Conservation (phyloP, 2,888 invertebrate genomes). For the Aphodius sticticus region DNA sequence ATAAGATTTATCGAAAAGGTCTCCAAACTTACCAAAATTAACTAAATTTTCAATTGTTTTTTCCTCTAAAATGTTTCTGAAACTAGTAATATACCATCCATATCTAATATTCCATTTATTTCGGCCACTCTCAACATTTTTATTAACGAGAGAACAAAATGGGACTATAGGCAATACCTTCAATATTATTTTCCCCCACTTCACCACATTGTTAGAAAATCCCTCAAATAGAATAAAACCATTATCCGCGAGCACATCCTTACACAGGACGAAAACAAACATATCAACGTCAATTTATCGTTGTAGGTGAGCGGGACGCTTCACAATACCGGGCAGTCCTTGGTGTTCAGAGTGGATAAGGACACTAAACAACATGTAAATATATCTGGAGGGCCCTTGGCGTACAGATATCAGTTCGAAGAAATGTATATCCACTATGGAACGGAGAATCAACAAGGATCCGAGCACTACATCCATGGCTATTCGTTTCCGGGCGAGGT, state of each 20-base stretch:
- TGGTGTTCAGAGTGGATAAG: conserved; percentile 90
- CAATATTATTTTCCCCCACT: not conserved
- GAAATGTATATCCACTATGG: conserved; percentile 97
- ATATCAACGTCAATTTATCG: not conserved
- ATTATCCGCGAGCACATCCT: not conserved
- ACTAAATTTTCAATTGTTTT: too few relatives aligned
- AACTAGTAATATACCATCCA: too few relatives aligned
- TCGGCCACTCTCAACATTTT: too few relatives aligned
- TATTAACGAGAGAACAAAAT: too few relatives aligned
- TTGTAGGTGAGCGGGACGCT: conserved; percentile 85
- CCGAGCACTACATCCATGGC: conserved; percentile 95
- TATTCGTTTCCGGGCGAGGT: conserved; percentile 98
- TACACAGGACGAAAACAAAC: not conserved
- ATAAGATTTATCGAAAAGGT: too few relatives aligned
- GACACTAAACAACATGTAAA: conserved; percentile 92
- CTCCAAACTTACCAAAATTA: too few relatives aligned
- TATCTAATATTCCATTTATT: too few relatives aligned
- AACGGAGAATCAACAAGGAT: conserved; percentile 87
- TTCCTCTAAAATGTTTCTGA: too few relatives aligned
- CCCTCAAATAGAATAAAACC: not conserved
- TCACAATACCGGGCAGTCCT: conserved; percentile 93
- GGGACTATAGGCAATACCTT: too few relatives aligned
- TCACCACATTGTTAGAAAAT: not conserved
- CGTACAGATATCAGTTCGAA: conserved; percentile 94
- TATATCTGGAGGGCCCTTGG: conserved; percentile 95